These are phyloP conservation scores for Capricornis sumatraensis DNA, from an alignment of 2,113 vertebrate genomes.

Conservation along the genomic window DNA sequence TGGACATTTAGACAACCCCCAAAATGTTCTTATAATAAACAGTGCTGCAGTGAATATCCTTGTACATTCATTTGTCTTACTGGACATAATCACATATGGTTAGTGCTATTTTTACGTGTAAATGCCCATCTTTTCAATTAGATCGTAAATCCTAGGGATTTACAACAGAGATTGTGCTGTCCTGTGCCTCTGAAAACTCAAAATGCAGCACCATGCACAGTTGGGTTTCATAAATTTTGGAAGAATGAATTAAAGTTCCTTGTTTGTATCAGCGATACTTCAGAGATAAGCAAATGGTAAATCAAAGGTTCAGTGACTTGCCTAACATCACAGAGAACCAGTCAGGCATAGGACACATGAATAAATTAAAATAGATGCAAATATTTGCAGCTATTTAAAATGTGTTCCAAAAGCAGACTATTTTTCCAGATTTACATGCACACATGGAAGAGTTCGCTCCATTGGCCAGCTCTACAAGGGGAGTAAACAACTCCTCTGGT, in stretches of 20 bases:
- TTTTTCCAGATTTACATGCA: neutral
- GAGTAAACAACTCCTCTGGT: neutral
- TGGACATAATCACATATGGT: neutral
- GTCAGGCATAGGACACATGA: neutral
- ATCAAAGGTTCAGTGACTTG: neutral
- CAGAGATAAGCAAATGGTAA: neutral
- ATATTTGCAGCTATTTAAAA: neutral
- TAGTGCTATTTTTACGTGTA: neutral
- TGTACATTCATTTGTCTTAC: neutral
- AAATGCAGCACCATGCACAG: neutral
- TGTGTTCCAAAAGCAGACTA: neutral
- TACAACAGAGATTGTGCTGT: neutral
- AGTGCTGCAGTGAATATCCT: neutral
- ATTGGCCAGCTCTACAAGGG: neutral
- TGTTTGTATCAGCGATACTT: neutral
- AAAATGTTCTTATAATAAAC: neutral
- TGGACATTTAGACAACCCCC: neutral
- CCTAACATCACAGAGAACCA: neutral
- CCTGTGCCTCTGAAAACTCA: neutral
- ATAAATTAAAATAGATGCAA: neutral
- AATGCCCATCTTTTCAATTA: neutral
- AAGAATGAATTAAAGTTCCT: neutral
- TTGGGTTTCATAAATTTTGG: neutral
- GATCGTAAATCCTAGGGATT: neutral
- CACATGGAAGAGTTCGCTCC: neutral